Evolutionary conservation across 2,888 invertebrate genomes (phyloP).

Genomic region (Drosophila stalkeri): DNA sequence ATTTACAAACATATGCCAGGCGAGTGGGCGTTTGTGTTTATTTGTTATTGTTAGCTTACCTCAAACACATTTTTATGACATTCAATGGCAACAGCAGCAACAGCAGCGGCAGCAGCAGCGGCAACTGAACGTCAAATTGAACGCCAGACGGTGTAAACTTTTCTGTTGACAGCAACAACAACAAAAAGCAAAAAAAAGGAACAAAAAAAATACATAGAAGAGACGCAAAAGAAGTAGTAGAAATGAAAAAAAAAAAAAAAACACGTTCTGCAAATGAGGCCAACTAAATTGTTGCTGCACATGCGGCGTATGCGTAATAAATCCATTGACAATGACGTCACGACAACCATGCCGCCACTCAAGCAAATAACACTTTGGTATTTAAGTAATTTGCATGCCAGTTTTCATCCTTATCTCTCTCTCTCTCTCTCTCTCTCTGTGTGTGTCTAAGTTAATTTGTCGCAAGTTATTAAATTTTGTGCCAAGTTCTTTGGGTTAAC

Average conservation of each 20-base stretch:
- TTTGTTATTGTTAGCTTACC: conserved; percentile 80
- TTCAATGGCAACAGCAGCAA: conserved; percentile 63
- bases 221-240: neutral
- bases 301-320: conserved; percentile 69
- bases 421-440: neutral
- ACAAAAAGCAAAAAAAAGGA: neutral
- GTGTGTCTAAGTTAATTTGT: conserved; percentile 56
- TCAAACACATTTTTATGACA: conserved; percentile 79
- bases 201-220: neutral
- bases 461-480: conserved; percentile 60
- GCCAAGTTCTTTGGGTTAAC: conserved; percentile 37
- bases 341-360: conserved; percentile 43
- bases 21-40: conserved; percentile 51
- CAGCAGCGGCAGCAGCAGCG: conserved; percentile 24
- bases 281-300: conserved; percentile 56
- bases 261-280: conserved; percentile 47
- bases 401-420: too few relatives aligned
- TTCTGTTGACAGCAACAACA: conserved; percentile 38
- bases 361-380: conserved; percentile 63
- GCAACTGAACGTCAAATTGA: conserved; percentile 44
- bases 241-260: too few relatives aligned
- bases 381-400: conserved; percentile 55
- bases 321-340: conserved; percentile 66
- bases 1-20: conserved; percentile 2
- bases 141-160: conserved; percentile 49